Percentiles rank a stretch among this genome's conserved stretches.
Conservation (phyloP, 2,113 vertebrate genomes). For the Mesocricetus auratus region DNA sequence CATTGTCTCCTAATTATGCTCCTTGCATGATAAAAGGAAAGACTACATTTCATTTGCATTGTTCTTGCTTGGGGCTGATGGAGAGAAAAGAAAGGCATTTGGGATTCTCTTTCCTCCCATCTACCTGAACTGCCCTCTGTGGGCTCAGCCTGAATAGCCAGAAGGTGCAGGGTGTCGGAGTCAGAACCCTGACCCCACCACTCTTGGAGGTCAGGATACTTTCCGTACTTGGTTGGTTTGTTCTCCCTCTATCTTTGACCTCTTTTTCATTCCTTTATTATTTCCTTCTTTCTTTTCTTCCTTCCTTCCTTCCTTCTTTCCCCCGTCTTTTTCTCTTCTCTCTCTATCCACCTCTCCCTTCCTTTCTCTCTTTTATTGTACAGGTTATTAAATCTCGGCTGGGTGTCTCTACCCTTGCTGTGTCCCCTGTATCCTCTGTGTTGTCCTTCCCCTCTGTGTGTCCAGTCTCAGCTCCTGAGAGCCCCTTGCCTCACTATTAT, state of each 20-base stretch:
- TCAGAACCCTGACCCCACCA: not conserved
- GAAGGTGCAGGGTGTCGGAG: not conserved
- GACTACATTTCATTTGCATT: constrained; percentile 82
- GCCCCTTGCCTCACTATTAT: not conserved
- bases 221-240: not conserved
- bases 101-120: not conserved
- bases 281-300: not conserved
- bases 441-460: not conserved
- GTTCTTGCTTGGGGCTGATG: constrained; percentile 76
- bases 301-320: not conserved
- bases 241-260: not conserved
- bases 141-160: not conserved
- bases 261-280: not conserved
- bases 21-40: constrained; percentile 84
- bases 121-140: not conserved
- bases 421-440: not conserved
- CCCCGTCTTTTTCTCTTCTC: not conserved
- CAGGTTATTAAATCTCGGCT: not conserved
- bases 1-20: constrained; percentile 86
- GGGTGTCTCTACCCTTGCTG: not conserved
- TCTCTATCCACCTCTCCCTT: not conserved
- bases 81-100: constrained; percentile 67
- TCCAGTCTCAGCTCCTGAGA: not conserved
- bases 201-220: not conserved
- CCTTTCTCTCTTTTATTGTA: not conserved